Evolutionary conservation across 2,113 vertebrate species (phyloP), one percentile per base, ranked within the genome.

Genomic region (Chamaea fasciata): DNA sequence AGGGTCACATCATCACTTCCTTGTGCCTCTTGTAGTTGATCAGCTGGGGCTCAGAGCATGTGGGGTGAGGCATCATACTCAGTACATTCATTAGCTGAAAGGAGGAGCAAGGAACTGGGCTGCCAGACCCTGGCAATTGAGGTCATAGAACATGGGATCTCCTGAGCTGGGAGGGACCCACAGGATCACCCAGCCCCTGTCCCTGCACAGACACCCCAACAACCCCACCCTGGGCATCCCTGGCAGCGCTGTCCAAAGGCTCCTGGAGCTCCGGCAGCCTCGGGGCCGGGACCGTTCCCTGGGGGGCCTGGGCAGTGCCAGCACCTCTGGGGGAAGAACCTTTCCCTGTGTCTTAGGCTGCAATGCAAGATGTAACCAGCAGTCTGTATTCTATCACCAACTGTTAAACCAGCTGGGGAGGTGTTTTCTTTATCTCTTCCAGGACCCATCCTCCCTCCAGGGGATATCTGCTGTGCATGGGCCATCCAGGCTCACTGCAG

Each of bases 261-360:
- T 64, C 70, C 82, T 74, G 69, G 50, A 85, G 82, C 70, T 85
- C 82, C 65, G 82, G 83, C 70, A 85, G 83, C 70, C 60, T 75
- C 62, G 20, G 60, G 69, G 60, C 70, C 1, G 70, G 10, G 60
- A 3, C 83, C 83, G 57, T 57, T 49, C 83, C 83, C 83, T 86
- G 81, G 81, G 81, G 81, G 73, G 56, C 81, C 81, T 46, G 71
- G 35, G 35, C 70, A 76, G 26, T 76, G 83, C 83, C 63, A 50
- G 44, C 52, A 50, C 60, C 52, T 31, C 31, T 50, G 71, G 71
- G 71, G 69, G 35, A 12, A 35, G 23, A 19, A 3, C 35, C 52
- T 76, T 75, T 5, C 4, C 2, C 59, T 56, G 18, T 15, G 0
- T 33, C 31, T 33, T 33, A 2, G 53, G 31, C 3, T 56, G 53